Base-by-base conservation (phyloP, 1,140 invertebrate genomes). In the Drosophila nannoptera region DNA sequence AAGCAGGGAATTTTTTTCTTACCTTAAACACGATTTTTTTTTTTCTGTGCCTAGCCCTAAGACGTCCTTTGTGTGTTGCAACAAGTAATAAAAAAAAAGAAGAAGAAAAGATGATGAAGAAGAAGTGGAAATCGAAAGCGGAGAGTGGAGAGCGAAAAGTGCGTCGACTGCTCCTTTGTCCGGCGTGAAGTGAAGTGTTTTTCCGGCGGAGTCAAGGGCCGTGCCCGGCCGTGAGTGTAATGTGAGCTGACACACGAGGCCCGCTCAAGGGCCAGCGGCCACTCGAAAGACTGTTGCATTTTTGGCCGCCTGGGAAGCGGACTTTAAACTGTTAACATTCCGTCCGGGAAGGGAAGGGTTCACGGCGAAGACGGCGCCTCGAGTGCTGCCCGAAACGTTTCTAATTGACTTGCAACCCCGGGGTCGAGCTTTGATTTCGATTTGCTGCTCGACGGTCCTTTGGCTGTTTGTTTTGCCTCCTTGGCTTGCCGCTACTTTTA, bases 41-140 rank as follows among this genome's bases (percentile, higher is more conserved):
- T 55, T 72, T 83, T 84, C 81, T 86, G 76, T 80, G 81, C 81
- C 61, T 83, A 83, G 65, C 80, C 76, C 80, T 83, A 83, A 83
- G 78, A 73, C 62, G 62, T 84, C 76, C 68, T 67, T 83, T 83
- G 81, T 83, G 76, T 83, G 80, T 80, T 76, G 80, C 59, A 78
- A 75, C 62, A 38, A 77, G 36, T 49, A 52, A 61, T 73, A 72
- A 77, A 69, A n/a, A n/a, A n/a, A n/a, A n/a, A n/a, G n/a, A n/a
- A n/a, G n/a, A n/a, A n/a, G n/a, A n/a, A n/a, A n/a, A n/a, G n/a
- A n/a, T n/a, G n/a, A n/a, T n/a, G n/a, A 53, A 50, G 32, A 36
- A 48, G 45, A 36, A 45, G 50, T 49, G 5, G 32, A 65, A 59
- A 29, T 42, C 4, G 31, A 45, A 53, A 32, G 2, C 29, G 5